phyloP scores from a whole-genome alignment of 2,797 vertebrate genomes.

The Tenualosa thibaudeaui region DNA sequence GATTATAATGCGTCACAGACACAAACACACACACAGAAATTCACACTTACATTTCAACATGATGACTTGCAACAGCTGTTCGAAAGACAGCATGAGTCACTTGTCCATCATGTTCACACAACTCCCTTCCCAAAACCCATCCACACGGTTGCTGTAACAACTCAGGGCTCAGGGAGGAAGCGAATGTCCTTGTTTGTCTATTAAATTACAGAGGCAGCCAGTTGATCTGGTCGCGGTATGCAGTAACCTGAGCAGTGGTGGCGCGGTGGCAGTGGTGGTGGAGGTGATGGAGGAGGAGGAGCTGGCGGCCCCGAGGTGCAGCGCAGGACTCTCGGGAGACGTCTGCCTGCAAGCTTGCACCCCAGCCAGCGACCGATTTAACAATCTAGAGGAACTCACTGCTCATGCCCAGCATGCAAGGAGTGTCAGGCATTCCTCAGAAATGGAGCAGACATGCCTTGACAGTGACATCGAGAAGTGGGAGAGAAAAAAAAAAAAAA shows the following conservation, averaged over 20 bases:
- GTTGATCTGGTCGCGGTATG: constrained; percentile 22
- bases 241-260: constrained; percentile 1
- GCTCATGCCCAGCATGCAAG: constrained; percentile 15
- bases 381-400: neutral
- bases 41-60: neutral
- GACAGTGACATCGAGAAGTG: constrained; percentile 6
- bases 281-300: neutral
- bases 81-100: neutral
- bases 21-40: neutral
- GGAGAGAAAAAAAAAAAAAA: neutral
- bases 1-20: neutral
- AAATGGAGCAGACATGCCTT: constrained; percentile 1
- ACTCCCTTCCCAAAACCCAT: constrained; percentile 13
- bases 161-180: neutral
- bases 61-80: neutral
- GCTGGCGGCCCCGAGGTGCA: neutral
- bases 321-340: neutral
- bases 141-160: neutral
- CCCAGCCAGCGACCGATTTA: constrained; percentile 12
- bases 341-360: neutral
- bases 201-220: constrained; percentile 10
- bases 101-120: neutral
- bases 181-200: constrained; percentile 13
- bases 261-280: neutral
- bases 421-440: constrained; percentile 22